Evolutionary conservation across 2,888 invertebrate species (phyloP).

Genomic region (Cinara cedri): DNA sequence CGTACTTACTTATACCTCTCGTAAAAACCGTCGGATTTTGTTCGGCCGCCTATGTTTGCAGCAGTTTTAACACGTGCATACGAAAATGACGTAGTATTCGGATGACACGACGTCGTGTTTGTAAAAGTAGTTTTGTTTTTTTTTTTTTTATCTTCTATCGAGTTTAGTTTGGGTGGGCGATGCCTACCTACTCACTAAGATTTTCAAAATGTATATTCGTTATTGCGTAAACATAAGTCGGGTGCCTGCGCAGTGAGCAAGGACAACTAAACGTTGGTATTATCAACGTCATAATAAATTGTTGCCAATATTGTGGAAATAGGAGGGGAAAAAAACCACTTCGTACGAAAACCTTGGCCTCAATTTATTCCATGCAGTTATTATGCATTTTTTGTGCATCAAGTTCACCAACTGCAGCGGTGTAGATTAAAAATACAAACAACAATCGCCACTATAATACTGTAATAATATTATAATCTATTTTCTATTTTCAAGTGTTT

Average conservation of each 20-base stretch:
- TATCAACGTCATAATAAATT: slow-evolving; percentile 24
- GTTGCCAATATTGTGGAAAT: slow-evolving; percentile 30
- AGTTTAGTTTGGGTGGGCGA: neutral
- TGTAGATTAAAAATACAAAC: slow-evolving; percentile 9
- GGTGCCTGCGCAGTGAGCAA: neutral
- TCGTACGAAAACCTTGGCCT: slow-evolving; percentile 43
- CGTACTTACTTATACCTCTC: no score
- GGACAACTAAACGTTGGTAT: slow-evolving; percentile 19
- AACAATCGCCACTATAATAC: neutral
- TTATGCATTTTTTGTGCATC: slow-evolving; percentile 49
- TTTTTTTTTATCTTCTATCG: no score
- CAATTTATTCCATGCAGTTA: slow-evolving; percentile 23
- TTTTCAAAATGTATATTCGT: neutral
- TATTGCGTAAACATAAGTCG: no score
- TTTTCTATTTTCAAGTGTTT: no score
- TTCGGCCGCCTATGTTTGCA: no score
- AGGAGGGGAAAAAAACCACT: slow-evolving; percentile 4
- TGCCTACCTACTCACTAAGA: no score
- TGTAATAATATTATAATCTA: neutral
- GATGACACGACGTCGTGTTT: neutral
- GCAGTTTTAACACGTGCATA: no score
- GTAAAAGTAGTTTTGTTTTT: neutral
- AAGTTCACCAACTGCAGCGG: slow-evolving; percentile 46
- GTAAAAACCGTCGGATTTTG: no score
- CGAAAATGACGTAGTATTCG: no score